Percentiles rank a stretch among this genome's conserved stretches.
Evolutionary conservation across 1,140 invertebrate genomes (phyloP).

Genomic region (Sinonovacula constricta): DNA sequence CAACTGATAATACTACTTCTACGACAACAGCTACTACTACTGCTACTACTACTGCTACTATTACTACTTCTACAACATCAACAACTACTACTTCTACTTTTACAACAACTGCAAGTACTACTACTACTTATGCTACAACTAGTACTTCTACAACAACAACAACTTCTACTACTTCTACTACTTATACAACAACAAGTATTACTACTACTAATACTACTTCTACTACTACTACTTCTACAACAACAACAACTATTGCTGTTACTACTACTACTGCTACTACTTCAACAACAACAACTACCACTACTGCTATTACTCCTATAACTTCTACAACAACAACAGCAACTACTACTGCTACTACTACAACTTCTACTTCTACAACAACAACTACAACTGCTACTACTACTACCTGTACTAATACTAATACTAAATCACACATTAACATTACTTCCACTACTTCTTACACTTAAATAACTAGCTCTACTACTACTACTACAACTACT

Average conservation of each 20-base stretch:
- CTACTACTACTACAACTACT: slow-evolving; percentile 16
- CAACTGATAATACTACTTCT: too few relatives aligned
- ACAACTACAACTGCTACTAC: slow-evolving; percentile 2
- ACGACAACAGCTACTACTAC: too few relatives aligned
- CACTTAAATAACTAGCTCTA: neutral
- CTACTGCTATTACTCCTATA: too few relatives aligned
- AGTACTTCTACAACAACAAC: neutral
- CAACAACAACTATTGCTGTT: too few relatives aligned
- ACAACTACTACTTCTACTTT: neutral
- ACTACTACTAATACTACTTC: too few relatives aligned
- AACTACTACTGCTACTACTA: neutral
- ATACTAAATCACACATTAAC: slow-evolving; percentile 24
- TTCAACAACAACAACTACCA: neutral
- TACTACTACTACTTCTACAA: neutral
- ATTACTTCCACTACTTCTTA: slow-evolving; percentile 24
- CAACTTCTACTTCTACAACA: slow-evolving; percentile 2
- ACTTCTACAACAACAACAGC: too few relatives aligned
- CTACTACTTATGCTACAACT: slow-evolving; percentile 2
- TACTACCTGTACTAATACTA: slow-evolving; percentile 11
- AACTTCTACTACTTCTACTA: too few relatives aligned
- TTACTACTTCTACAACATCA: slow-evolving; percentile 6
- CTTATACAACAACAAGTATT: too few relatives aligned
- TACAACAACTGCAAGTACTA: neutral
- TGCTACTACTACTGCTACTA: slow-evolving; percentile 16
- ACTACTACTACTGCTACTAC: slow-evolving; percentile 17